These are phyloP conservation scores for Hemitrygon akajei DNA, from an alignment of 2,797 vertebrate genomes.

Conservation along the genomic window DNA sequence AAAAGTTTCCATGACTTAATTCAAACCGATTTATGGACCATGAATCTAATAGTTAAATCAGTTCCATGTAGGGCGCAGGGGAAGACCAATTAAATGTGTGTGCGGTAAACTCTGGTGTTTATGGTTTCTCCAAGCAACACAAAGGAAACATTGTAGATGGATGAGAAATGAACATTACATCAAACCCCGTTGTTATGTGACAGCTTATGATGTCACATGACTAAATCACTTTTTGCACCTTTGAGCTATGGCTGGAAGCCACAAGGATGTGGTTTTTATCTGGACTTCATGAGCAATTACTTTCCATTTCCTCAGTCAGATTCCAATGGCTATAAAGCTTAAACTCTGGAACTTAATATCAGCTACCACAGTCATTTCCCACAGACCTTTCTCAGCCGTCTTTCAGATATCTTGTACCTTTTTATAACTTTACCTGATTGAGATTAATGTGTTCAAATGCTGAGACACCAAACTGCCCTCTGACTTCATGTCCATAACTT, in stretches of 20 bases:
- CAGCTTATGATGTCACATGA: constrained; percentile 38
- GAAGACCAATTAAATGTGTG: background rate
- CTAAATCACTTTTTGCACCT: constrained; percentile 16
- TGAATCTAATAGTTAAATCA: background rate
- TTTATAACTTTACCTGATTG: background rate
- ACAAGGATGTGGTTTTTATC: constrained; percentile 33
- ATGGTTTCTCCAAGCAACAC: background rate
- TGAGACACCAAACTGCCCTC: background rate
- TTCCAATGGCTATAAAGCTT: background rate
- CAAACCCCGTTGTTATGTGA: constrained; percentile 38
- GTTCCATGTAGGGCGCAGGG: background rate
- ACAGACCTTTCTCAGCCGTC: background rate
- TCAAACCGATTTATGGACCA: background rate
- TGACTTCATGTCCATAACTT: background rate
- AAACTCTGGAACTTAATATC: background rate
- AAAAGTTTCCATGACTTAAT: background rate
- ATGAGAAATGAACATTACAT: constrained; percentile 15
- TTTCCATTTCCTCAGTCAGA: constrained; percentile 37
- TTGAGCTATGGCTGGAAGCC: background rate
- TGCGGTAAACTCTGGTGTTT: background rate
- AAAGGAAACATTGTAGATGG: constrained; percentile 41
- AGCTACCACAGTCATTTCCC: constrained; percentile 13
- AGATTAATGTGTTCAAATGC: background rate
- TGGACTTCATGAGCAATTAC: constrained; percentile 38
- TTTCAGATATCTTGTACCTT: background rate